Evolutionary conservation across 2,797 vertebrate species (phyloP), one percentile per base, ranked within the genome.

Genomic region (Labroides dimidiatus): DNA sequence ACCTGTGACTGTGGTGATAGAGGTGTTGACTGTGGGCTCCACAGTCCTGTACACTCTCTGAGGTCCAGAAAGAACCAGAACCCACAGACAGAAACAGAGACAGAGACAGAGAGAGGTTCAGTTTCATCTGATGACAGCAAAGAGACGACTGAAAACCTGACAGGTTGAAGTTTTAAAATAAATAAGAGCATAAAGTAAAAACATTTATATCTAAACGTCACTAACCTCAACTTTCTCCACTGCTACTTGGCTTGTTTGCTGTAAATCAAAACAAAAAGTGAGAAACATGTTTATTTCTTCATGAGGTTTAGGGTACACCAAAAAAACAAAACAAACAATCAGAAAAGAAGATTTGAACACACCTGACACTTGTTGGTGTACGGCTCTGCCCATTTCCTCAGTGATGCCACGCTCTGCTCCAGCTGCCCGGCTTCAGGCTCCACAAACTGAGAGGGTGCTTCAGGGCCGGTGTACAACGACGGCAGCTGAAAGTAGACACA

Each of bases 291-390:
- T 14, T 0, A 42, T 55, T 52, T 19, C 20, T 21, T 44, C 0
- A 10, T 3, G 30, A 33, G 30, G 30, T 27, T 27, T 3, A 27
- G 27, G 27, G 3, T 27, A 6, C 6, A 6, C 27, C 3, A 6
- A 3, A 3, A 27, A 27, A 27, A 27, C 3, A 27, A 27, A 27
- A 27, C 3, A 27, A 27, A 6, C n/a, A n/a, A n/a, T n/a, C 6
- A 27, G 24, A 27, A 27, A 27, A 33, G 30, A 6, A 47, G 10
- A 14, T 14, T 1, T 60, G 8, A 30, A 36, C 67, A 2, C 91
- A 98, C 97, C 95, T 96, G 95, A 87, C 93, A 94, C 94, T 92
- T 93, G 76, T 54, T 67, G 1, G 92, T 92, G 59, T 96, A 96
- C 0, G 97, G 96, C 64, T 95, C 84, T 0, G 91, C 88, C 67